phyloP scores from a whole-genome alignment of 53 echinoderm and acorn worm genomes.

The Astropecten irregularis region DNA sequence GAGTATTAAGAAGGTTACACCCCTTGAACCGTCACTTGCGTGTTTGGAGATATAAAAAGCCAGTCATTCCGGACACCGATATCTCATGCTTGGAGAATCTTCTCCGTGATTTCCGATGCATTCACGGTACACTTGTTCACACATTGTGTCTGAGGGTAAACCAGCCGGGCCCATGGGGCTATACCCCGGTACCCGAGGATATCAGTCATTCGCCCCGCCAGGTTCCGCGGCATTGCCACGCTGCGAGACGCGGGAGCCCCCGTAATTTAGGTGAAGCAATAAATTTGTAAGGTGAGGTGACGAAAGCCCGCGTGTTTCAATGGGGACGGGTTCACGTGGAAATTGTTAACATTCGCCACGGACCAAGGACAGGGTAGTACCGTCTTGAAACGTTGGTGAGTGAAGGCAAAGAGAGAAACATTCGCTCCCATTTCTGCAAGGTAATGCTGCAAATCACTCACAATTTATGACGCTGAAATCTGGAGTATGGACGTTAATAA shows the following conservation, averaged over 20 bases:
- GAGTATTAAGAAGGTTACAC: no score
- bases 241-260: neutral
- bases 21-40: no score
- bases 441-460: neutral
- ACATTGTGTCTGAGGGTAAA: neutral
- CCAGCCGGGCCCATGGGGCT: neutral
- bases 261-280: constrained; percentile 51
- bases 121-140: neutral
- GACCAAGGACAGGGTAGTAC: neutral
- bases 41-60: neutral
- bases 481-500: no score
- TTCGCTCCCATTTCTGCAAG: neutral
- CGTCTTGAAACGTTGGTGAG: neutral
- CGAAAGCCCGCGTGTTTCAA: constrained; percentile 41
- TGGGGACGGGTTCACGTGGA: neutral
- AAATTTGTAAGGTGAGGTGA: constrained; percentile 38
- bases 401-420: neutral
- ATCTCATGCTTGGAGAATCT: no score
- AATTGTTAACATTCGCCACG: neutral
- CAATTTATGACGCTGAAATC: no score
- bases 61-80: no score
- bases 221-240: constrained; percentile 17
- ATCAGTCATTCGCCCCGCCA: constrained; percentile 35
- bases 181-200: neutral
- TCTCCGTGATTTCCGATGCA: no score